Evolutionary conservation across 1,140 invertebrate genomes (phyloP).

Genomic region (Caenorhabditis inopinata): DNA sequence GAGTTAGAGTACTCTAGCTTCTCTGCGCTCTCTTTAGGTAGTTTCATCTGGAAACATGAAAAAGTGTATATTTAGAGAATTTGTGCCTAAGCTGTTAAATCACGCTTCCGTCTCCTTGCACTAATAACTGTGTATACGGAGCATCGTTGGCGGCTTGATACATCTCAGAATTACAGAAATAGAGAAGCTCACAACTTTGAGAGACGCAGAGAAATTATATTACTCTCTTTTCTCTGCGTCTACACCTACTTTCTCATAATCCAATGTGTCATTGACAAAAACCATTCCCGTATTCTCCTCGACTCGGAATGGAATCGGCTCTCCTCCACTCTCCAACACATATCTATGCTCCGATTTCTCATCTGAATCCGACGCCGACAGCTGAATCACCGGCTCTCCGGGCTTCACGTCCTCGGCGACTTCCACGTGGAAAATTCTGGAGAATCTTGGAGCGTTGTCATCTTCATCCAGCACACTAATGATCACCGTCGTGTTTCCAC

Average conservation of each 20-base stretch:
- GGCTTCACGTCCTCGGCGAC: constrained; percentile 92
- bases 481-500: constrained; percentile 74
- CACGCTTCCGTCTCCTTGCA: too few relatives aligned
- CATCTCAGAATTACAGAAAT: too few relatives aligned
- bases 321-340: constrained; percentile 55
- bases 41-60: too few relatives aligned
- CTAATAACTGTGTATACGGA: too few relatives aligned
- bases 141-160: too few relatives aligned
- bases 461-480: constrained; percentile 73
- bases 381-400: constrained; percentile 81
- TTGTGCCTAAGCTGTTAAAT: too few relatives aligned
- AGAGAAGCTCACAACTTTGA: too few relatives aligned
- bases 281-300: not conserved
- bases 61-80: too few relatives aligned
- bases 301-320: not conserved
- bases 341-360: constrained; percentile 83
- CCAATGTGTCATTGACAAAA: not conserved
- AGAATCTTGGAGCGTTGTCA: constrained; percentile 90
- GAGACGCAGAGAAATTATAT: too few relatives aligned
- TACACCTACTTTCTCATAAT: not conserved
- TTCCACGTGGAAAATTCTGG: constrained; percentile 85
- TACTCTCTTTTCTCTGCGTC: too few relatives aligned
- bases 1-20: too few relatives aligned
- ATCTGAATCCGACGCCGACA: constrained; percentile 83
- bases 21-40: too few relatives aligned